Percentiles rank a stretch among this genome's conserved stretches.
These are phyloP conservation scores for Rhyzopertha dominica DNA, from an alignment of 1,140 invertebrate genomes.

Conservation along the genomic window DNA sequence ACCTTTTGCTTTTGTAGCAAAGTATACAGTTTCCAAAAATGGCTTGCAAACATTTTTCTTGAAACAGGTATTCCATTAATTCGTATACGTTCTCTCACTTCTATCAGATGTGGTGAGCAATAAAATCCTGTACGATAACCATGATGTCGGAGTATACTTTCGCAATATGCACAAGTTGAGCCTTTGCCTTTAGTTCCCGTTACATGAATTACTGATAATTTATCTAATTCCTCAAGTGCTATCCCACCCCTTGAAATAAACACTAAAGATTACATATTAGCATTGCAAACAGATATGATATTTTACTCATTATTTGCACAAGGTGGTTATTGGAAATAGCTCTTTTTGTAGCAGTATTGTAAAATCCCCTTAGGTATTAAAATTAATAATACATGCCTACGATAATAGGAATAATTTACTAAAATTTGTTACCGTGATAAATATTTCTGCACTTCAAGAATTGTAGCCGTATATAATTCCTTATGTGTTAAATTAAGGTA, in stretches of 20 bases:
- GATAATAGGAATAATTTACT: neutral
- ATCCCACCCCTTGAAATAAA: slow-evolving; percentile 56
- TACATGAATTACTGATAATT: slow-evolving; percentile 85
- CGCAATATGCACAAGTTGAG: slow-evolving; percentile 90
- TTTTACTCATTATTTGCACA: neutral
- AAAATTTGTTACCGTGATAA: slow-evolving; percentile 27
- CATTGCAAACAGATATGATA: neutral
- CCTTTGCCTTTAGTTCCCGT: slow-evolving; percentile 95
- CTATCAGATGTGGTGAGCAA: slow-evolving; percentile 91
- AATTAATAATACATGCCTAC: neutral
- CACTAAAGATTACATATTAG: slow-evolving; percentile 7
- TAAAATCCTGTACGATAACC: slow-evolving; percentile 92
- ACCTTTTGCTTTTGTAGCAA: slow-evolving; percentile 51
- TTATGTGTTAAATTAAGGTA: slow-evolving; percentile 21
- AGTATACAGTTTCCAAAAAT: slow-evolving; percentile 83
- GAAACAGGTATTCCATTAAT: slow-evolving; percentile 78
- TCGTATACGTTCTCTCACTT: slow-evolving; percentile 87
- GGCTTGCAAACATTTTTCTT: slow-evolving; percentile 65
- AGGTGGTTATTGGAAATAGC: neutral
- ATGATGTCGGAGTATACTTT: slow-evolving; percentile 80
- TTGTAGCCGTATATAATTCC: slow-evolving; percentile 19
- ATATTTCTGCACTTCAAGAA: slow-evolving; percentile 31
- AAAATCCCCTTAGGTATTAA: neutral
- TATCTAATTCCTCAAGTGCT: slow-evolving; percentile 56
- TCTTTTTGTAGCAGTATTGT: slow-evolving; percentile 1